Evolutionary conservation across 2,797 vertebrate genomes (phyloP).

Genomic region (Heterohyrax brucei): DNA sequence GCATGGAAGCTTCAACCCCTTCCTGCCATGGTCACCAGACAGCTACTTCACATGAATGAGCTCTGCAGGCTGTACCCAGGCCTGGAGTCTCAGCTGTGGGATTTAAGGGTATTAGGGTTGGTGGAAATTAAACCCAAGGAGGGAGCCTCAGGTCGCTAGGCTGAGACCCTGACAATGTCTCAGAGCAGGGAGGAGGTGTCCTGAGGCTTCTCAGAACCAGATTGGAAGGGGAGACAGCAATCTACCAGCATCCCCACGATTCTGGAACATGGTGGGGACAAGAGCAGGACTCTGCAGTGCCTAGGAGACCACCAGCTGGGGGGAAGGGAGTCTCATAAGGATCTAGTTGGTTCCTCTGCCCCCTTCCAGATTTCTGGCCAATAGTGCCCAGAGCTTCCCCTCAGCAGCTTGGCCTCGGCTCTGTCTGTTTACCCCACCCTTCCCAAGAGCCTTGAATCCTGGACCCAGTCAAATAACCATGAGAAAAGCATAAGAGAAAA

Average conservation of each 20-base stretch:
- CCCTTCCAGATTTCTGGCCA: neutral
- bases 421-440: neutral
- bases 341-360: neutral
- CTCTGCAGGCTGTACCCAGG: slow-evolving; percentile 72
- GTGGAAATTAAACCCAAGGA: slow-evolving; percentile 82
- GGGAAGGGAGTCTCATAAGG: neutral
- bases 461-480: neutral
- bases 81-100: slow-evolving; percentile 67
- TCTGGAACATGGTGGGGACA: neutral
- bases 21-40: neutral
- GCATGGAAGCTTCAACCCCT: neutral
- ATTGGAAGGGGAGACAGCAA: neutral
- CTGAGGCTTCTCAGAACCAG: neutral
- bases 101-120: slow-evolving; percentile 82
- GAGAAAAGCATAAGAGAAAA: neutral
- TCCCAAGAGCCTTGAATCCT: neutral
- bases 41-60: slow-evolving; percentile 85
- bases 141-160: neutral
- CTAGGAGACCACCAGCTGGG: neutral
- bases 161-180: neutral
- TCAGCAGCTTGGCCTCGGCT: neutral
- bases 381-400: neutral
- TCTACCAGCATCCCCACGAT: neutral
- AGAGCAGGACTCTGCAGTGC: neutral
- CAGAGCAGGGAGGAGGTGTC: neutral